phyloP scores from a whole-genome alignment of 2,113 vertebrate species.

The Acanthisitta chloris region DNA sequence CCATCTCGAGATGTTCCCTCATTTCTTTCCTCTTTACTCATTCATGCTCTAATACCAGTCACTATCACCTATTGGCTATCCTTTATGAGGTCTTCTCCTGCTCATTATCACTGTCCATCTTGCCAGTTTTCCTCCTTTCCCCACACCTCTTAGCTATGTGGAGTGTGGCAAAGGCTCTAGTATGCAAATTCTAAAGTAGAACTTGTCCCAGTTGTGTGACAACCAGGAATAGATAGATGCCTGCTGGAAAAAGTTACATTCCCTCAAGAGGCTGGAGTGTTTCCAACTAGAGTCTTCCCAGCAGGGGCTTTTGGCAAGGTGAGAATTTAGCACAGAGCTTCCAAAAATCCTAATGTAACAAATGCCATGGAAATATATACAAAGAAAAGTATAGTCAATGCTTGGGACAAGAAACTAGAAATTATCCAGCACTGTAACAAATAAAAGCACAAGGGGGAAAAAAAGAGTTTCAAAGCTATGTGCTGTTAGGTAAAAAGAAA shows the following conservation, averaged over 20 bases:
- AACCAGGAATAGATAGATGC: background rate
- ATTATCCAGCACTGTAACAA: background rate
- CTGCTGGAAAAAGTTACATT: background rate
- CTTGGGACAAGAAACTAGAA: background rate
- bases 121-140: background rate
- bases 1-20: background rate
- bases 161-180: background rate
- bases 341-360: accelerated
- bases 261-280: background rate
- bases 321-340: background rate
- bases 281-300: background rate
- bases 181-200: background rate
- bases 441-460: background rate
- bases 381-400: background rate
- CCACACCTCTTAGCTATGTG: background rate
- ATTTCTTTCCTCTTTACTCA: background rate
- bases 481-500: background rate
- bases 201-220: background rate
- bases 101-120: background rate
- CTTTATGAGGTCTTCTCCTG: background rate
- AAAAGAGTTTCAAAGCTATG: background rate
- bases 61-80: background rate
- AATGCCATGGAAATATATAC: background rate
- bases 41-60: background rate
- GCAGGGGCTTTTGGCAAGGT: background rate